Conservation (phyloP, 35 echinoderm and acorn worm genomes). For the Ptychodera flava region DNA sequence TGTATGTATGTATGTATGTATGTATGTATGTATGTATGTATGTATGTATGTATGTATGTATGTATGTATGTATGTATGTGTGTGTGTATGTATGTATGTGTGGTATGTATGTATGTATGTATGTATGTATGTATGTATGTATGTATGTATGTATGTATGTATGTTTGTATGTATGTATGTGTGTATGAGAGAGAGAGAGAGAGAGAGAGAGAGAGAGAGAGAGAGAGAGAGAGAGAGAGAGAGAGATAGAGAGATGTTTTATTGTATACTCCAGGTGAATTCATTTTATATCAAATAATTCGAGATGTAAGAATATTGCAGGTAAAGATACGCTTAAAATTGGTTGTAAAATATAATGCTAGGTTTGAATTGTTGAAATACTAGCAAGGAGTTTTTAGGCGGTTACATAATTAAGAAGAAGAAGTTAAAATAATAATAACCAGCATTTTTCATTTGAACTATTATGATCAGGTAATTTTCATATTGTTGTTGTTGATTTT, state of each 20-base stretch:
- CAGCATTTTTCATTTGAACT: no score
- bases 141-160: background rate
- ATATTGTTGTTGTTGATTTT: no score
- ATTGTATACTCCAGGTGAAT: no score
- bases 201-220: background rate
- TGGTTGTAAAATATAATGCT: no score
- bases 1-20: constrained; percentile 2
- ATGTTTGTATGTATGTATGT: background rate
- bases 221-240: background rate
- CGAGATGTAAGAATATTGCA: no score
- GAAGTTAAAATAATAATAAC: no score
- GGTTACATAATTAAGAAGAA: no score
- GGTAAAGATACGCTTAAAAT: no score
- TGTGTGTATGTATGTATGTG: background rate
- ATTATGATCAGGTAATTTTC: no score
- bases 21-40: constrained; percentile 2
- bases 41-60: constrained; percentile 2
- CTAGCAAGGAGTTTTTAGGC: no score
- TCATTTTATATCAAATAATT: no score
- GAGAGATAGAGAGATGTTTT: background rate
- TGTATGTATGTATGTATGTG: background rate
- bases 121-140: background rate
- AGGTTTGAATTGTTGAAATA: no score
- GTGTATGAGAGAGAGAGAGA: background rate
- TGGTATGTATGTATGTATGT: background rate